A percentile compares a stretch with the other conserved stretches of the same genome.
Conservation (phyloP, 2,888 invertebrate species). For the Metalampra italica region DNA sequence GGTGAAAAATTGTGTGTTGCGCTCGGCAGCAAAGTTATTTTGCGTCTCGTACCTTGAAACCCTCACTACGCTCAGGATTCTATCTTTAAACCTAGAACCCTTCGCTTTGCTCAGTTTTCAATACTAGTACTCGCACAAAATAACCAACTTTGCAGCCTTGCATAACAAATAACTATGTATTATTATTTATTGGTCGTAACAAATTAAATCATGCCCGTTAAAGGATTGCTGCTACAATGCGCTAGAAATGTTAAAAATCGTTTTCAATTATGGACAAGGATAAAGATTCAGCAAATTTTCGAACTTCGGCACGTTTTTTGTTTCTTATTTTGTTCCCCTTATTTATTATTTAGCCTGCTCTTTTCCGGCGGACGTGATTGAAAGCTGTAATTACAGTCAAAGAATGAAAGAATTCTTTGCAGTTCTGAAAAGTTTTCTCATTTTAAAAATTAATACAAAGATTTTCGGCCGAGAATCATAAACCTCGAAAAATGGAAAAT, state of each 20-base stretch:
- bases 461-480: not conserved
- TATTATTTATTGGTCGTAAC: no score
- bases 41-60: no score
- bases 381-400: slow-evolving; percentile 1
- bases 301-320: not conserved
- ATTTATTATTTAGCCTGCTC: slow-evolving; percentile 1
- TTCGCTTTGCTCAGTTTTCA: no score
- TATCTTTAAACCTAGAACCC: no score
- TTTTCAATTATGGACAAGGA: not conserved
- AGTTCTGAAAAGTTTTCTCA: not conserved
- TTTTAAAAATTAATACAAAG: not conserved
- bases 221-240: no score
- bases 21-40: no score
- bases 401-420: slow-evolving; percentile 1
- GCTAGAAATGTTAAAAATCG: not conserved
- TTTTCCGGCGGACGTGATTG: slow-evolving; percentile 1
- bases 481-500: not conserved
- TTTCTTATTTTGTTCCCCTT: not conserved
- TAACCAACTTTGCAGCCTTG: no score
- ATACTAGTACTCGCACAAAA: no score
- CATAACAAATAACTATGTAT: no score
- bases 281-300: slow-evolving; percentile 1
- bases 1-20: no score
- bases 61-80: no score
- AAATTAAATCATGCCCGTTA: not conserved